Conservation (phyloP, 1,140 invertebrate genomes). For the Nasonia vitripennis region DNA sequence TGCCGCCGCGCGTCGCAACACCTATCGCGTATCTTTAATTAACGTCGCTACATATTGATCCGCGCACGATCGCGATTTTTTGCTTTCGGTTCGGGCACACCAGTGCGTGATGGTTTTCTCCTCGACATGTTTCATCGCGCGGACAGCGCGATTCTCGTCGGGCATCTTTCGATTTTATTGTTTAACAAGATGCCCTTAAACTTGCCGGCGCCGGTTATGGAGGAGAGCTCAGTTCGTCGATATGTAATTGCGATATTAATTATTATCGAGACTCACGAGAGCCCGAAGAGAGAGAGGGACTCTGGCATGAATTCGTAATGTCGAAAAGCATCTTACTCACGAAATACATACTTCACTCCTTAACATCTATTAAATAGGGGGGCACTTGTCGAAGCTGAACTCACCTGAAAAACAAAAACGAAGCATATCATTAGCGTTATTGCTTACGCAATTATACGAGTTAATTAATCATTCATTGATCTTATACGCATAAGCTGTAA, state of each 20-base stretch:
- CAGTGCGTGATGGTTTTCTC: neutral
- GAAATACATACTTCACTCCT: conserved; percentile 39
- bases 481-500: neutral
- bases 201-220: conserved; percentile 48
- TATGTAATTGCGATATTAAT: conserved; percentile 70
- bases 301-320: conserved; percentile 45
- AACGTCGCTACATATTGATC: conserved; percentile 29
- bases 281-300: conserved; percentile 3
- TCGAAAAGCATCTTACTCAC: conserved; percentile 53
- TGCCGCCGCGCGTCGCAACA: conserved; percentile 17
- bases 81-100: neutral
- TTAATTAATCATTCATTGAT: neutral
- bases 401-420: conserved; percentile 59
- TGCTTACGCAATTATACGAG: neutral
- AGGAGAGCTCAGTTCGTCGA: conserved; percentile 56
- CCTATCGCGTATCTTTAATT: conserved; percentile 45
- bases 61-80: neutral
- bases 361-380: conserved; percentile 30
- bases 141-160: conserved; percentile 39
- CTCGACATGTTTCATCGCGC: neutral
- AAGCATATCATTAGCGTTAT: conserved; percentile 4
- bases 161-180: conserved; percentile 57
- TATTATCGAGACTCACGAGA: conserved; percentile 56
- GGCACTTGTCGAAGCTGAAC: conserved; percentile 41
- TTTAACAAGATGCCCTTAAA: conserved; percentile 52